Evolutionary conservation across 92 coral and sea anemone species (phyloP), one percentile per base, ranked within the genome.

Genomic region (Porites lobata): DNA sequence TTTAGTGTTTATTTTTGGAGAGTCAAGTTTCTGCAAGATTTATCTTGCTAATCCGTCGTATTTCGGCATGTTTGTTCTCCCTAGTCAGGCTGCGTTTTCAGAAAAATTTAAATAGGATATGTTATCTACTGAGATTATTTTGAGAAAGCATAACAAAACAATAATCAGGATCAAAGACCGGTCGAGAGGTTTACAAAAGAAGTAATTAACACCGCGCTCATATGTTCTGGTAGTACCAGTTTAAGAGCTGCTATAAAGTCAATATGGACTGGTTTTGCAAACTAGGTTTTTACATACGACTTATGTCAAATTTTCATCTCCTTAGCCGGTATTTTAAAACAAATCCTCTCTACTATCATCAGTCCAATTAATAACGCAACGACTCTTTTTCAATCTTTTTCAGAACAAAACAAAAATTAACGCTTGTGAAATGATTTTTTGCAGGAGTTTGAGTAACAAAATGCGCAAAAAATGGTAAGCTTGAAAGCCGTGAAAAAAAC

Each of bases 51-150:
- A 76, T 76, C 80, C 80, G 15, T 29, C 63, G 29, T 13, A 26
- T 58, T 57, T 76, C 80, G 68, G 80, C 22, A 13, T 18, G 26
- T 76, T 76, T 76, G 68, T 58, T 26, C 68, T 56, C 17, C 8
- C 51, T 50, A 75, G 18, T 57, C 38, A 15, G 59, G 22, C 32
- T 19, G 54, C 80, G 57, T 59, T 57, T 59, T 76, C 54, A 24
- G n/a, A 17, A 56, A 56, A 56, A 56, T 10, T 56, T 56, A 56
- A 56, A 56, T 12, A 56, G 61, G 5, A 56, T 17, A 43, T 17
- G 4, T 50, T 72, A 38, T 38, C 47, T 38, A 38, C 47, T 72
- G 29, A 72, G 77, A 53, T 17, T 43, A 72, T 3, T 38, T 50
- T 29, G 17, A 72, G 22, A 72, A 43, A 43, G 50, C 77, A 50